These are phyloP conservation scores for Zaprionus ghesquierei DNA, from an alignment of 1,140 invertebrate species.

Conservation along the genomic window DNA sequence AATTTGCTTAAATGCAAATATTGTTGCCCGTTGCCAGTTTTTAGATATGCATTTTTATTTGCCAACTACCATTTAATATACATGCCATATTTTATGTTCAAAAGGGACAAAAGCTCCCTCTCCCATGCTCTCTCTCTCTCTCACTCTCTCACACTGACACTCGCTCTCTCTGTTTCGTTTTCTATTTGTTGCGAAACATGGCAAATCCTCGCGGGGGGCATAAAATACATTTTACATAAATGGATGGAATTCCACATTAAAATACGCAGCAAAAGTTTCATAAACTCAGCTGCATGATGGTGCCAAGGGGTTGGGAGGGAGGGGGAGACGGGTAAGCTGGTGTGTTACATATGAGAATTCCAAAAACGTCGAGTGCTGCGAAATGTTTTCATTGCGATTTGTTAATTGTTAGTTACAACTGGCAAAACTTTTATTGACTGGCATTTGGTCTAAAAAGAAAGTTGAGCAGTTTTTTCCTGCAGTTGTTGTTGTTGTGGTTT, in stretches of 20 bases:
- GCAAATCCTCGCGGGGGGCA: constrained; percentile 63
- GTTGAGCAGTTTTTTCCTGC: constrained; percentile 2
- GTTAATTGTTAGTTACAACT: constrained; percentile 51
- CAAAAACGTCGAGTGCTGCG: constrained; percentile 7
- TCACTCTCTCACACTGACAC: too few species aligned
- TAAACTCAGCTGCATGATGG: constrained; percentile 19
- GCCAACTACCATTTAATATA: constrained; percentile 50
- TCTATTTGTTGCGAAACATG: constrained; percentile 43
- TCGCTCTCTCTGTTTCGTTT: constrained; percentile 20
- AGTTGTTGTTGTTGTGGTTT: neutral
- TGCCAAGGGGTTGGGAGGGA: neutral
- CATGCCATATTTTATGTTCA: constrained; percentile 29
- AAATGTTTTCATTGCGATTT: constrained; percentile 50
- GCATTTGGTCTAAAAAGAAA: constrained; percentile 1
- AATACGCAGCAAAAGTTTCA: constrained; percentile 60
- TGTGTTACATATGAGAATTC: neutral
- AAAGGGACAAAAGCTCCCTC: neutral
- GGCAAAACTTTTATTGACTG: constrained; percentile 13
- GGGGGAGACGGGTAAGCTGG: neutral
- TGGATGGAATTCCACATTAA: constrained; percentile 69
- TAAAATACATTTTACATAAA: constrained; percentile 77
- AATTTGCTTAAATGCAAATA: constrained; percentile 62
- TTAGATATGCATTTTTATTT: constrained; percentile 55
- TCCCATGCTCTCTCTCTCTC: neutral
- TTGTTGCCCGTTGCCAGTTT: constrained; percentile 42